Percentiles rank a stretch among this genome's conserved stretches.
These are phyloP conservation scores for Nycteola revayana DNA, from an alignment of 2,888 invertebrate genomes.

Conservation along the genomic window DNA sequence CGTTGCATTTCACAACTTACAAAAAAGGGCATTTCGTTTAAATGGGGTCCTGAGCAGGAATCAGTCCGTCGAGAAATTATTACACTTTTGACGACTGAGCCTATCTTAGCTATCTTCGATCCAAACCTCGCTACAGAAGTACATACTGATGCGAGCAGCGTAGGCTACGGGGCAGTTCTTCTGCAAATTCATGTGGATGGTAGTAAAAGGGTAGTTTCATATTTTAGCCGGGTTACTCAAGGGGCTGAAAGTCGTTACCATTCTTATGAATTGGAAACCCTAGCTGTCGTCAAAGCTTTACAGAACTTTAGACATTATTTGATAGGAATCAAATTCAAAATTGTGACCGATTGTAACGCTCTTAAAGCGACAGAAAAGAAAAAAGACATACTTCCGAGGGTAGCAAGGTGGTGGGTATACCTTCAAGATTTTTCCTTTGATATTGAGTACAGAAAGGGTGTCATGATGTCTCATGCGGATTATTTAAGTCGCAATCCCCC, in stretches of 20 bases:
- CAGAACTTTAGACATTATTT: slow-evolving; percentile 32
- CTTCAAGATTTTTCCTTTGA: slow-evolving; percentile 31
- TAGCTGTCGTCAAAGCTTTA: slow-evolving; percentile 25
- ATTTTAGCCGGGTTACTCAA: slow-evolving; percentile 19
- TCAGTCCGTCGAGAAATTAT: slow-evolving; percentile 8
- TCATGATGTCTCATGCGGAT: slow-evolving; percentile 24
- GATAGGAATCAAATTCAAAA: slow-evolving; percentile 21
- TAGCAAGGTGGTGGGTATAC: slow-evolving; percentile 22
- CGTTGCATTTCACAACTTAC: slow-evolving; percentile 9
- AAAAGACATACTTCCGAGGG: not conserved
- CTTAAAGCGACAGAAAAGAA: slow-evolving; percentile 14
- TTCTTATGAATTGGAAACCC: slow-evolving; percentile 9
- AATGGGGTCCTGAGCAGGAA: slow-evolving; percentile 11
- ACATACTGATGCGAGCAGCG: slow-evolving; percentile 5
- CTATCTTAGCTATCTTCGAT: too few species aligned
- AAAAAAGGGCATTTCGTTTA: not conserved
- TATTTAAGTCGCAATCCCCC: slow-evolving; percentile 28
- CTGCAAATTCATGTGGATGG: slow-evolving; percentile 11
- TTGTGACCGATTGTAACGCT: slow-evolving; percentile 34
- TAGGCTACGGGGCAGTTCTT: slow-evolving; percentile 19
- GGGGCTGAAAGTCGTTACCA: slow-evolving; percentile 7
- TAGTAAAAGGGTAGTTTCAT: slow-evolving; percentile 13
- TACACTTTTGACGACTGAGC: slow-evolving; percentile 5
- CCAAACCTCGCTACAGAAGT: too few species aligned
- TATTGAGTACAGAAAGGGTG: slow-evolving; percentile 27